Evolutionary conservation across 64 coral and sea anemone species (phyloP), one percentile per base, ranked within the genome.

Genomic region (Cladopsammia gracilis): DNA sequence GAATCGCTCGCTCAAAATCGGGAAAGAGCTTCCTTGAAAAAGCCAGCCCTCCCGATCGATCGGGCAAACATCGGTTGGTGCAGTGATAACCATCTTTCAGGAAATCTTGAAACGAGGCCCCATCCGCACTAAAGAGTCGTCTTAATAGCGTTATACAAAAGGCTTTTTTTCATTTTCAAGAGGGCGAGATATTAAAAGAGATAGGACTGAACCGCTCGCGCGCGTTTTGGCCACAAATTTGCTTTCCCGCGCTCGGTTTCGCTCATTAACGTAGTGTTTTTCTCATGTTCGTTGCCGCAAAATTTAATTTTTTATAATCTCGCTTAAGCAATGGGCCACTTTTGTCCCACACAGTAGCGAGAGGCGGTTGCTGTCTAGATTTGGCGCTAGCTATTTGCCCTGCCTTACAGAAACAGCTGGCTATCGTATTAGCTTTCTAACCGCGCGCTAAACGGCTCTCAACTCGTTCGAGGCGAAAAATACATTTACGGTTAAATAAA

Each of bases 381-480:
- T 50, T 44, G 66, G 46, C 60, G 80, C 18, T 20, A 49, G 44
- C 80, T 68, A 18, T 61, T 42, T 79, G 52, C 13, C 9, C 56
- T 58, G 25, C 20, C 53, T 26, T 79, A 3, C 23, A 3, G 25
- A 25, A 68, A 50, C 80, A 84, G 80, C 80, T 84, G 80, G 80
- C 62, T 13, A 22, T 50, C 34, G 19, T 68, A 69, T 84, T 84
- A 84, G 62, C 58, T 84, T 84, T 84, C 80, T 84, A 19, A 25
- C 62, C 60, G 44, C 80, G 49, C 61, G 80, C 80, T 84, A 84
- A 84, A 84, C 80, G 80, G 61, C 80, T 66, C 42, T 50, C 59
- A 26, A 19, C 62, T 48, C 44, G 16, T 49, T 84, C 43, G 62
- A 64, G 58, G 43, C 44, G 20, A 67, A 84, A 77, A 67, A 84